Conservation (phyloP, 2,113 vertebrate species). For the Macheiramphus alcinus region DNA sequence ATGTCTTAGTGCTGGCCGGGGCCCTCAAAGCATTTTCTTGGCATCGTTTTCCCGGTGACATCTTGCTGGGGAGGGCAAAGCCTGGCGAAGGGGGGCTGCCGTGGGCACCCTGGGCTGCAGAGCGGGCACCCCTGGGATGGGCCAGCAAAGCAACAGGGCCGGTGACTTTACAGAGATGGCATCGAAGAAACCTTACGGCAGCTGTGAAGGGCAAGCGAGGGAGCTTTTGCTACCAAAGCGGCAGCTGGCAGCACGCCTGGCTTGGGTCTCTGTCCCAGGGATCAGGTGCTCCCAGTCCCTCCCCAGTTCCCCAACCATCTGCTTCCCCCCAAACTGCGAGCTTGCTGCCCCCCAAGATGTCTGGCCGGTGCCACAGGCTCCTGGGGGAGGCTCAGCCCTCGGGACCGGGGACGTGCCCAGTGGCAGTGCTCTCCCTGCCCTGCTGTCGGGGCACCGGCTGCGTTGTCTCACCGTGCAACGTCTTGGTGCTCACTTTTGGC, state of each 20-base stretch:
- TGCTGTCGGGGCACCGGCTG: accelerated
- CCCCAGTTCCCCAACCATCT: background rate
- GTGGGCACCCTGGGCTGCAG: background rate
- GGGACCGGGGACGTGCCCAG: accelerated
- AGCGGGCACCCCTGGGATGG: background rate
- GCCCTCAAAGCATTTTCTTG: background rate
- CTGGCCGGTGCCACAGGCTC: background rate
- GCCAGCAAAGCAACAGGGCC: background rate
- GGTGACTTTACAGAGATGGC: background rate
- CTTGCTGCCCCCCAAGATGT: accelerated
- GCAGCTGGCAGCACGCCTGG: background rate
- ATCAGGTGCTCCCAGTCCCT: background rate
- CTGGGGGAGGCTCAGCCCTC: background rate
- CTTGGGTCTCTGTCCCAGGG: background rate
- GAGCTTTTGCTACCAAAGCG: background rate
- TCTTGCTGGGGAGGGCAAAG: background rate
- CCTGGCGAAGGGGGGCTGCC: background rate
- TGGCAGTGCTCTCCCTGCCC: background rate
- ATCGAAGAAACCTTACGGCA: background rate
- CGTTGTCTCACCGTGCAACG: accelerated
- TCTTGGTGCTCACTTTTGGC: background rate
- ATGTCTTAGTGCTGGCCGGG: accelerated
- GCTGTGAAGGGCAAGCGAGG: background rate
- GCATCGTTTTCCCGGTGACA: accelerated
- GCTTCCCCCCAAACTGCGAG: background rate